These are phyloP conservation scores for Xylota segnis DNA, from an alignment of 2,888 invertebrate species.

Conservation along the genomic window DNA sequence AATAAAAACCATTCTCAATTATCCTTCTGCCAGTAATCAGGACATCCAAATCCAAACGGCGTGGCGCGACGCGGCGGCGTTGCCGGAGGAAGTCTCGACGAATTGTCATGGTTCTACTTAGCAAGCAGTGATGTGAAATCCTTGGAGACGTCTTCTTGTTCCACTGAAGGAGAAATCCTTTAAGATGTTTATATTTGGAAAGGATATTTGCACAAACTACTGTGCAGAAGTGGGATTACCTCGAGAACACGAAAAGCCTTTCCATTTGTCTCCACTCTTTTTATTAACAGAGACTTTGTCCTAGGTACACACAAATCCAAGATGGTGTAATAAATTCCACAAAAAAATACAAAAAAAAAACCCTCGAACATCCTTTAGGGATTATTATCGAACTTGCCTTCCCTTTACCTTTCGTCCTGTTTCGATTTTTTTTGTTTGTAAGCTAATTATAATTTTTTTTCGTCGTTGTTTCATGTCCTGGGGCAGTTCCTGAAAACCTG, in stretches of 20 bases:
- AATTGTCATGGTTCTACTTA: slow-evolving; percentile 11
- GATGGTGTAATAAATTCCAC: slow-evolving; percentile 11
- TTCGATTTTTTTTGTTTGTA: background rate
- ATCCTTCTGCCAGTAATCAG: slow-evolving; percentile 3
- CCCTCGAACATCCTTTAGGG: background rate
- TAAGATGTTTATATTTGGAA: slow-evolving; percentile 16
- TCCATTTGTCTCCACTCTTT: slow-evolving; percentile 10
- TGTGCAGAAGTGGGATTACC: background rate
- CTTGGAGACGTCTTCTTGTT: background rate
- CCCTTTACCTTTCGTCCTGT: background rate
- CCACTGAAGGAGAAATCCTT: background rate
- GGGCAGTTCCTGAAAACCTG: background rate
- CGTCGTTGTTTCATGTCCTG: too few relatives aligned
- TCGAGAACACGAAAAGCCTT: slow-evolving; percentile 25
- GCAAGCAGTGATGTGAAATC: background rate
- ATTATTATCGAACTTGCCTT: slow-evolving; percentile 9
- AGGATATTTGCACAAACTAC: background rate
- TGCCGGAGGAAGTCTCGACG: background rate
- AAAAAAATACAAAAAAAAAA: background rate
- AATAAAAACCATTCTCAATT: background rate
- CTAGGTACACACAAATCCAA: slow-evolving; percentile 20
- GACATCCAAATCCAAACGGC: background rate
- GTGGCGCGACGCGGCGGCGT: too few relatives aligned
- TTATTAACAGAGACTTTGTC: slow-evolving; percentile 10
- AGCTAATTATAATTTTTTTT: background rate